Evolutionary conservation across 1,140 invertebrate genomes (phyloP).

Genomic region (Heterodera schachtii): DNA sequence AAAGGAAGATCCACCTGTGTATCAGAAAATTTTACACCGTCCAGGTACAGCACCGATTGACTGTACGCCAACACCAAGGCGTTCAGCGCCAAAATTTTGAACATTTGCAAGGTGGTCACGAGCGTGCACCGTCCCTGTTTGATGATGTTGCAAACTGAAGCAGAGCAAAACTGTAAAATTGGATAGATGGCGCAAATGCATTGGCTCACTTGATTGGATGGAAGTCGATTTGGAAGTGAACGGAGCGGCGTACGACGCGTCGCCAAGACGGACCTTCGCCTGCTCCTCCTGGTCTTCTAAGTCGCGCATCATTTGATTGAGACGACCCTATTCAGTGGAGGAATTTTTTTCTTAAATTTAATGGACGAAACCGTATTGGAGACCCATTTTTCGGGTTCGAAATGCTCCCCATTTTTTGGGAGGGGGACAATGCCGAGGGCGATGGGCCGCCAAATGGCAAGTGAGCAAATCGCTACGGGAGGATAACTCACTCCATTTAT

Average conservation of each 20-base stretch:
- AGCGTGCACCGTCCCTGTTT: constrained; percentile 98
- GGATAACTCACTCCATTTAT: no score
- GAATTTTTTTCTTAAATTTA: neutral
- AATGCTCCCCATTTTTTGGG: no score
- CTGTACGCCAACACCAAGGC: constrained; percentile 95
- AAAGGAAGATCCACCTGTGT: constrained; percentile 79
- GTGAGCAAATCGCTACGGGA: no score
- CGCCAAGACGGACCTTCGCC: constrained; percentile 88
- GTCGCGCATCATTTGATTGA: constrained; percentile 82
- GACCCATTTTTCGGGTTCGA: no score
- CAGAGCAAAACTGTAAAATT: neutral
- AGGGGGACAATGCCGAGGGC: no score
- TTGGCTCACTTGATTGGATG: constrained; percentile 81
- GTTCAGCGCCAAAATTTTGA: constrained; percentile 98
- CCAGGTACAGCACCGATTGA: constrained; percentile 95
- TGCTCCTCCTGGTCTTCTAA: constrained; percentile 86
- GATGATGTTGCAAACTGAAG: constrained; percentile 92
- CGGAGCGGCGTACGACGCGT: constrained; percentile 97
- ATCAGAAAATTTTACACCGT: constrained; percentile 97
- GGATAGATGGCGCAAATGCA: neutral
- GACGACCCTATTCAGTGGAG: constrained; percentile 43
- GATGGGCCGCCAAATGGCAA: no score
- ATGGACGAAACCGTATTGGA: no score
- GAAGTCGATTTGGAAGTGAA: constrained; percentile 97
- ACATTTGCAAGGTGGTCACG: constrained; percentile 99